These are phyloP conservation scores for Acanthoscelides obtectus DNA, from an alignment of 2,888 invertebrate species.

Conservation along the genomic window DNA sequence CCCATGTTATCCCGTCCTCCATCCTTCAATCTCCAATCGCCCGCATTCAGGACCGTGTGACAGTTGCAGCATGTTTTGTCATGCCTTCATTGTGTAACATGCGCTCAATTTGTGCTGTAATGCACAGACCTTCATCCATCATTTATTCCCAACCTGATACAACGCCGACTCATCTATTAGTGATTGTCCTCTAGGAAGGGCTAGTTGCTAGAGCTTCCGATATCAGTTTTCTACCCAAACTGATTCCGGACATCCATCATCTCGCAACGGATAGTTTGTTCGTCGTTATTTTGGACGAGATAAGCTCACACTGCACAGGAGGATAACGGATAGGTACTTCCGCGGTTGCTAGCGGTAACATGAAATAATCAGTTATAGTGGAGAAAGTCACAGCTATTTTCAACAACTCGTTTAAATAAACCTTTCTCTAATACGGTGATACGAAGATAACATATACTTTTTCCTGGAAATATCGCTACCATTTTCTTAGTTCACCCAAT, in stretches of 20 bases:
- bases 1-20: neutral
- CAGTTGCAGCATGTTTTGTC: neutral
- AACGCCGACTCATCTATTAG: neutral
- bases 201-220: neutral
- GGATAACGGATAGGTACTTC: neutral
- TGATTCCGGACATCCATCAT: neutral
- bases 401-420: no score
- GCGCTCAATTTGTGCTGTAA: neutral
- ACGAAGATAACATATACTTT: no score
- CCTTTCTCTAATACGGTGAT: no score
- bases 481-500: no score
- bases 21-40: neutral
- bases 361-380: neutral
- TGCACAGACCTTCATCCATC: neutral
- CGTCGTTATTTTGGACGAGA: neutral
- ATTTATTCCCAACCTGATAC: neutral
- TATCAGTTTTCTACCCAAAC: neutral
- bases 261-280: neutral
- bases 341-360: neutral
- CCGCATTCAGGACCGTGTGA: neutral
- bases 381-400: no score
- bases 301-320: neutral
- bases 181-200: neutral
- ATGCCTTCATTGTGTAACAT: neutral
- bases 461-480: no score